Percentiles rank a stretch among this genome's conserved stretches.
phyloP scores from a whole-genome alignment of 2,113 vertebrate genomes.

The Hucho hucho region DNA sequence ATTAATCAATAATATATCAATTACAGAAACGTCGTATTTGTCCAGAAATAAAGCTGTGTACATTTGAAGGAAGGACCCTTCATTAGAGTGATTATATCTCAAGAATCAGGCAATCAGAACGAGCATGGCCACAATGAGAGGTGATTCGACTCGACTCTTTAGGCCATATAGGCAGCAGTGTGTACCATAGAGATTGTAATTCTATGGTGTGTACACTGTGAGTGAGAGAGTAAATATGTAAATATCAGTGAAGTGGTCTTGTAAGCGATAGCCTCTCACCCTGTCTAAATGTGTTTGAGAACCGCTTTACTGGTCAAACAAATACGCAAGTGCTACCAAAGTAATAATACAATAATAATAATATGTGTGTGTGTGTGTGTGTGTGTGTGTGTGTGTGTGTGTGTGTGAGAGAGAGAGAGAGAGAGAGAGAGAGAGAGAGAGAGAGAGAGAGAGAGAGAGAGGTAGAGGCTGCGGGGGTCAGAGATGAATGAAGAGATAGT shows the following conservation, averaged over 20 bases:
- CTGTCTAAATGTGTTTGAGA: not conserved
- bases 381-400: no score
- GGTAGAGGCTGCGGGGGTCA: constrained; percentile 67
- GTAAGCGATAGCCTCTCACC: not conserved
- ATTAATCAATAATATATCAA: not conserved
- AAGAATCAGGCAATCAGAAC: no score
- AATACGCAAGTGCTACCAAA: not conserved
- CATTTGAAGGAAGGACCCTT: not conserved
- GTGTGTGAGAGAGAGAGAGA: no score
- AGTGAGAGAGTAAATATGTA: constrained; percentile 76
- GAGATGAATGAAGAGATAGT: constrained; percentile 90
- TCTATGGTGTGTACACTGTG: constrained; percentile 16
- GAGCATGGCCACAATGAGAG: no score
- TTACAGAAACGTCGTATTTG: not conserved
- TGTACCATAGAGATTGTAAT: no score
- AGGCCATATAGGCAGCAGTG: no score
- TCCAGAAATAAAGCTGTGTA: not conserved
- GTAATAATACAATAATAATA: no score
- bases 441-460: not conserved
- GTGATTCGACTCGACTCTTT: no score
- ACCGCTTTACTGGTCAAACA: constrained; percentile 45
- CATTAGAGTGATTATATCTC: not conserved
- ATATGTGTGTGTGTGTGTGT: no score
- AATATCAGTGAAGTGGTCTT: constrained; percentile 32
- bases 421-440: no score